phyloP scores from a whole-genome alignment of 2,888 invertebrate genomes.

The Allolobophora icterica region DNA sequence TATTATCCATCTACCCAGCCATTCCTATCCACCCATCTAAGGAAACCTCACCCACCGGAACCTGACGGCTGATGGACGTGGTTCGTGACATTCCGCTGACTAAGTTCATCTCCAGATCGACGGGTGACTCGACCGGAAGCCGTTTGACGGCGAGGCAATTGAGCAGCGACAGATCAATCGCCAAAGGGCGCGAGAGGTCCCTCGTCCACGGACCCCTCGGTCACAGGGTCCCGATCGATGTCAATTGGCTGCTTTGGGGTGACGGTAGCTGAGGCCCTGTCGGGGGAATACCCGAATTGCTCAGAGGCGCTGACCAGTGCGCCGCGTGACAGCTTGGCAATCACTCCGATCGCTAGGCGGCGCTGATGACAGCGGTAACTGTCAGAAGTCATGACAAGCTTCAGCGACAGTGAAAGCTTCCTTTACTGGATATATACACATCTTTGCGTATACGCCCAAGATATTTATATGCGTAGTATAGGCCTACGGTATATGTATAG shows the following conservation, averaged over 20 bases:
- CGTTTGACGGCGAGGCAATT: neutral
- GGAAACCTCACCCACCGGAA: neutral
- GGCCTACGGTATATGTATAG: no score
- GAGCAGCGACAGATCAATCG: neutral
- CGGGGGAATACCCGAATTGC: neutral
- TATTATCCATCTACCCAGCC: no score
- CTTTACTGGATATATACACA: no score
- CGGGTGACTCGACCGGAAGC: neutral
- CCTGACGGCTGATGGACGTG: neutral
- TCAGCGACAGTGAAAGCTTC: no score
- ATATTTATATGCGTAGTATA: no score
- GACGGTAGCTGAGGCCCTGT: neutral
- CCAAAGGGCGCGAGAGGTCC: neutral
- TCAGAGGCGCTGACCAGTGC: neutral
- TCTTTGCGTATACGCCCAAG: no score
- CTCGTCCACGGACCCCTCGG: neutral
- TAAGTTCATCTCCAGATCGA: neutral
- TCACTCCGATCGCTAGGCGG: constrained; percentile 1
- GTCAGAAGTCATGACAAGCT: neutral
- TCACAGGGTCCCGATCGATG: constrained; percentile 11
- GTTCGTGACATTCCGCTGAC: neutral
- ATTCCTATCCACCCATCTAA: neutral
- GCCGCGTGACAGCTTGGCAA: neutral
- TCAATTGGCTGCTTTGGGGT: neutral
- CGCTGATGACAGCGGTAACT: neutral